Percentiles rank a stretch among this genome's conserved stretches.
These are phyloP conservation scores for Ciconia stormi DNA, from an alignment of 2,113 vertebrate genomes.

Conservation along the genomic window DNA sequence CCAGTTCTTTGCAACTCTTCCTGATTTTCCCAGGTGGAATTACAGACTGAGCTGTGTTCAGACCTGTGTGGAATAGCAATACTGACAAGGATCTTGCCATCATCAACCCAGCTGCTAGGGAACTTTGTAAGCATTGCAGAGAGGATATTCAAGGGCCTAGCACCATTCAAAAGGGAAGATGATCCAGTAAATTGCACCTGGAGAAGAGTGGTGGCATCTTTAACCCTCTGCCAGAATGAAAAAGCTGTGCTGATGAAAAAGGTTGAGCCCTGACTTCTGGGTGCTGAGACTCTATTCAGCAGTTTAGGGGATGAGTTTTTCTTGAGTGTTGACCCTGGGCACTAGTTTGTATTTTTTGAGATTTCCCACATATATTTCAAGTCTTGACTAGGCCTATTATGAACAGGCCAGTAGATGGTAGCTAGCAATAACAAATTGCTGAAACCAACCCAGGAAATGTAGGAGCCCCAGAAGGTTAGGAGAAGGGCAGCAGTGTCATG, in stretches of 20 bases:
- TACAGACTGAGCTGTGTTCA: background rate
- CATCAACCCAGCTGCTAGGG: background rate
- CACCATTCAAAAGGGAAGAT: background rate
- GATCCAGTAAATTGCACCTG: background rate
- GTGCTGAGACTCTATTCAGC: background rate
- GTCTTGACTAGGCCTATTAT: background rate
- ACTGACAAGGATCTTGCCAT: background rate
- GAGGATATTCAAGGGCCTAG: background rate
- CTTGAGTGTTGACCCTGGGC: background rate
- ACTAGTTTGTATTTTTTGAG: background rate
- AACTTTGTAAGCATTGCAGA: background rate
- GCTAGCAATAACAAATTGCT: background rate
- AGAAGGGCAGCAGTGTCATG: background rate
- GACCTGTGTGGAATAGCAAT: background rate
- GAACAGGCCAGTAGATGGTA: background rate
- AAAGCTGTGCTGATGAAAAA: background rate
- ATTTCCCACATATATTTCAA: background rate
- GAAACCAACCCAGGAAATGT: background rate
- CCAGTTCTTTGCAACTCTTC: background rate
- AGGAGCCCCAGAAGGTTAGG: too few species aligned
- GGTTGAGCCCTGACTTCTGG: background rate
- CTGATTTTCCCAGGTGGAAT: background rate
- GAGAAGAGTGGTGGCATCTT: background rate
- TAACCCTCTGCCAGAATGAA: background rate
- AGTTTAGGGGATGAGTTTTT: background rate